These are phyloP conservation scores for Acanthiza pusilla DNA, from an alignment of 2,797 vertebrate genomes.

Conservation along the genomic window DNA sequence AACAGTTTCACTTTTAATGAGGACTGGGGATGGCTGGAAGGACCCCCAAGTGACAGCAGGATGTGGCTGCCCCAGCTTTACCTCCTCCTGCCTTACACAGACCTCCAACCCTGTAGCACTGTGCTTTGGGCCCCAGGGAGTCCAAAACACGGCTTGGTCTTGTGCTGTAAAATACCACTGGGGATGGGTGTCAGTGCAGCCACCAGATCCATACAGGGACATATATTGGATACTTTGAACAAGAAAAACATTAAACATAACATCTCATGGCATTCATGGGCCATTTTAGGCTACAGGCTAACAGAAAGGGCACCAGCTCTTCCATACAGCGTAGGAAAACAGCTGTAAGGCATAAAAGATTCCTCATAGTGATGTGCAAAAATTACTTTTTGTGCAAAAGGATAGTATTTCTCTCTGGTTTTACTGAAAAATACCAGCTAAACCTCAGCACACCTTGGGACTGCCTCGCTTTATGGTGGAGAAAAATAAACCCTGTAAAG, in stretches of 20 bases:
- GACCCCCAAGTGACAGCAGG: background rate
- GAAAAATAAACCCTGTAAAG: background rate
- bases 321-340: background rate
- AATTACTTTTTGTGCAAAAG: background rate
- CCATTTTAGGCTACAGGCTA: background rate
- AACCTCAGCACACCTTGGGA: background rate
- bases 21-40: background rate
- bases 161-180: background rate
- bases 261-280: accelerated
- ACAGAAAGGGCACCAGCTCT: background rate
- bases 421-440: background rate
- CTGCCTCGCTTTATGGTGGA: background rate
- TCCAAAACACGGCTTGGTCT: background rate
- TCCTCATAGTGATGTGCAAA: background rate
- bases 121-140: background rate
- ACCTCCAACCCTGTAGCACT: accelerated
- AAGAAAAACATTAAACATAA: background rate
- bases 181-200: background rate
- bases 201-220: background rate
- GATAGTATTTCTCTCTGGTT: background rate
- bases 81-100: background rate
- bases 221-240: background rate
- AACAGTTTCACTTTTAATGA: background rate
- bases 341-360: background rate
- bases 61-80: background rate